Percentiles rank a stretch among this genome's conserved stretches.
Conservation (phyloP, 2,888 invertebrate species). For the Amaurobius ferox region DNA sequence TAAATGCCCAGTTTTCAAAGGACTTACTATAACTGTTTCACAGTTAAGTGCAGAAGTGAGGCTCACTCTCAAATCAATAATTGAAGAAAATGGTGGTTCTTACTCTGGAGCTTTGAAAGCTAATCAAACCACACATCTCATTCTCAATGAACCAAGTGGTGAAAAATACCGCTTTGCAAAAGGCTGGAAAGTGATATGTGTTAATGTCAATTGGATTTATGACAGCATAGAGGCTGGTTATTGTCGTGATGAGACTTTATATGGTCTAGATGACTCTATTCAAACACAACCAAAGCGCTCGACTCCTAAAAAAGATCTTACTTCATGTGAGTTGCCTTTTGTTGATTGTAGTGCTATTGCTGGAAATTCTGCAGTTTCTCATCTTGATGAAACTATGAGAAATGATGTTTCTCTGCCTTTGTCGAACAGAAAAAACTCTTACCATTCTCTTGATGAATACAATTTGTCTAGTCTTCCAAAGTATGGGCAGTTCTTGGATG, state of each 20-base stretch:
- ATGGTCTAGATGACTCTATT: conserved; percentile 67
- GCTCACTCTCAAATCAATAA: conserved; percentile 82
- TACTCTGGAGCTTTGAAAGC: conserved; percentile 80
- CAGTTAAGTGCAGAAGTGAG: conserved; percentile 84
- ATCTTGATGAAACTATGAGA: conserved; percentile 75
- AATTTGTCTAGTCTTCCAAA: conserved; percentile 84
- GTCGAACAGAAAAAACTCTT: conserved; percentile 20
- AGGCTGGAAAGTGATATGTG: conserved; percentile 82
- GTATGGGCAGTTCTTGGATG: conserved; percentile 90
- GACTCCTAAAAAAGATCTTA: conserved; percentile 62
- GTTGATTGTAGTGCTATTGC: conserved; percentile 74
- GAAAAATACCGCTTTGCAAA: conserved; percentile 84
- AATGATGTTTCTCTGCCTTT: conserved; percentile 22
- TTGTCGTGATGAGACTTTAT: conserved; percentile 76
- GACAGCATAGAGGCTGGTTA: conserved; percentile 86
- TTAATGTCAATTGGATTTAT: conserved; percentile 87
- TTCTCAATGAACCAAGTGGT: conserved; percentile 80
- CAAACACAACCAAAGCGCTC: conserved; percentile 38
- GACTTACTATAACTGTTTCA: conserved; percentile 87
- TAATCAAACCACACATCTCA: conserved; percentile 80
- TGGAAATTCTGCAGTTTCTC: conserved; percentile 75
- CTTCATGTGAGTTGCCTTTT: conserved; percentile 38
- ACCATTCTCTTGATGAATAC: conserved; percentile 77
- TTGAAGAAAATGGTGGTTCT: conserved; percentile 85
- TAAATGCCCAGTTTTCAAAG: conserved; percentile 86